Percentiles rank a stretch among this genome's conserved stretches.
Conservation (phyloP, 2,888 invertebrate genomes). For the Choristoneura rosaceana region DNA sequence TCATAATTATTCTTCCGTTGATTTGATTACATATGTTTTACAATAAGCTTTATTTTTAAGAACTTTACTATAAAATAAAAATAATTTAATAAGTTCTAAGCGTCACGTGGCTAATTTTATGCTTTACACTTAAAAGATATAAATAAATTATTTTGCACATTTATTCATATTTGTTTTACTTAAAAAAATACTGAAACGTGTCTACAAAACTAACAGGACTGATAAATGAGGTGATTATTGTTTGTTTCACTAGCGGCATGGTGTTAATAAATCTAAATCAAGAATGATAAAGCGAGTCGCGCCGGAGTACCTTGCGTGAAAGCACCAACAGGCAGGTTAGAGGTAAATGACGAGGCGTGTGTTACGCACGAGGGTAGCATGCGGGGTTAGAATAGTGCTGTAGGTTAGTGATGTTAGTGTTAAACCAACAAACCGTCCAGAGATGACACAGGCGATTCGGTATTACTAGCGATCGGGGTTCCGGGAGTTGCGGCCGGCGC, state of each 20-base stretch:
- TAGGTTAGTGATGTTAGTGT: constrained; percentile 52
- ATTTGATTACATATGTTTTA: neutral
- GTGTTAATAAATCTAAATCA: constrained; percentile 4
- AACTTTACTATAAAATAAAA: neutral
- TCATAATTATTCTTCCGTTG: neutral
- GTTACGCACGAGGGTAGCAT: constrained; percentile 24
- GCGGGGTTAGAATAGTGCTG: constrained; percentile 29
- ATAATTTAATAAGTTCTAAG: neutral
- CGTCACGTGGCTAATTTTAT: neutral
- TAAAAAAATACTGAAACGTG: neutral
- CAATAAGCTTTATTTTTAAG: neutral
- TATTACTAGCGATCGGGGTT: constrained; percentile 74
- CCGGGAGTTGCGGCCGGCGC: constrained; percentile 62
- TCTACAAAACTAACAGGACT: neutral
- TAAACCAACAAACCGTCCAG: constrained; percentile 79
- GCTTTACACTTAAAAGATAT: neutral
- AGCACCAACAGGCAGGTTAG: constrained; percentile 26
- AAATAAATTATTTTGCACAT: neutral
- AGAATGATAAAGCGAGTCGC: constrained; percentile 22
- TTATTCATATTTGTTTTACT: neutral
- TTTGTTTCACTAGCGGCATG: neutral
- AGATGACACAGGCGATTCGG: constrained; percentile 78
- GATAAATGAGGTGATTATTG: neutral
- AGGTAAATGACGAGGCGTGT: constrained; percentile 15
- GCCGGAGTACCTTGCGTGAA: constrained; percentile 15